phyloP scores from a whole-genome alignment of 2,113 vertebrate species.

The Chelonoidis abingdonii region DNA sequence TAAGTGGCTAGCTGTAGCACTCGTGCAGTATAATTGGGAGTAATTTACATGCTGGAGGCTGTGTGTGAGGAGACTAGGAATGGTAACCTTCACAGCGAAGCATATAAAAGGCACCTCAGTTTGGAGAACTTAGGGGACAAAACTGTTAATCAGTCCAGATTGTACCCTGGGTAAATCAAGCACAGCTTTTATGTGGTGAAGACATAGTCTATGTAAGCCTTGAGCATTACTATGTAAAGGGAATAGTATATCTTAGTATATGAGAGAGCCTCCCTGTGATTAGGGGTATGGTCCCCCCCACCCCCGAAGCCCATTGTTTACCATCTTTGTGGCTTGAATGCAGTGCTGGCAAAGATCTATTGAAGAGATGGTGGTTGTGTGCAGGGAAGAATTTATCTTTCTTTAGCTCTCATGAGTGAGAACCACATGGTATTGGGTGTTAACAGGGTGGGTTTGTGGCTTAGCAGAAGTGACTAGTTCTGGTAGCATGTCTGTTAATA shows the following conservation, averaged over 20 bases:
- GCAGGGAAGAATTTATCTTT: neutral
- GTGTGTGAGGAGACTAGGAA: neutral
- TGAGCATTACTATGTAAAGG: neutral
- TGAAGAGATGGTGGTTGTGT: neutral
- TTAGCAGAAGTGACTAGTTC: neutral
- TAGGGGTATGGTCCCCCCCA: neutral
- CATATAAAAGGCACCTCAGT: neutral
- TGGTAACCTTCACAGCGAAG: neutral
- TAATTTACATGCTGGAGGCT: neutral
- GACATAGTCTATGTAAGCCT: neutral
- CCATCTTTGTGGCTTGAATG: neutral
- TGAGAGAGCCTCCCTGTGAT: neutral
- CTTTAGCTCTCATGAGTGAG: neutral
- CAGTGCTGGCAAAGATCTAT: neutral
- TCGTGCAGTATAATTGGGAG: neutral
- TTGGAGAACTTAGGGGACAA: neutral
- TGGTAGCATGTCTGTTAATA: neutral
- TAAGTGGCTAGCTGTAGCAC: neutral
- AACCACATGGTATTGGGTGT: neutral
- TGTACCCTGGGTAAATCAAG: neutral
- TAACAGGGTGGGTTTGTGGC: neutral
- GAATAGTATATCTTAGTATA: neutral
- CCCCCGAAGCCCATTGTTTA: neutral
- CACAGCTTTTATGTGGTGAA: neutral
- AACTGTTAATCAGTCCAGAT: neutral